Percentiles rank a stretch among this genome's conserved stretches.
phyloP scores from a whole-genome alignment of 2,113 vertebrate species.

The Pleuronectes platessa region DNA sequence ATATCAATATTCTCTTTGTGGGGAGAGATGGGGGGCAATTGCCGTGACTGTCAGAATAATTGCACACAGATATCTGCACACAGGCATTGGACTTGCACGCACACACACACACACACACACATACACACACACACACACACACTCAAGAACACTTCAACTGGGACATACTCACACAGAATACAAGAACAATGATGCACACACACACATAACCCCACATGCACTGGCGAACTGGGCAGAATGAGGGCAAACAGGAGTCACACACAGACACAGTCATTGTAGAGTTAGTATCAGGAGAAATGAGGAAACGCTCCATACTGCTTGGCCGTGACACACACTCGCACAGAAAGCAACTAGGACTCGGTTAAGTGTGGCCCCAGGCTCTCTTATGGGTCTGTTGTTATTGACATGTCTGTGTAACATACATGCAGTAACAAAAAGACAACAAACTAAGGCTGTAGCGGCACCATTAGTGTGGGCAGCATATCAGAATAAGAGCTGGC shows the following conservation, averaged over 20 bases:
- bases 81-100: constrained; percentile 21
- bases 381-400: no score
- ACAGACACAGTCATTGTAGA: constrained; percentile 20
- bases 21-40: constrained; percentile 60
- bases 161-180: constrained; percentile 40
- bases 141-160: constrained; percentile 32
- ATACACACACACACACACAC: constrained; percentile 4
- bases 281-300: constrained; percentile 36
- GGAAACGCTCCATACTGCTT: constrained; percentile 26
- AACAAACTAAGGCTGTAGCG: neutral
- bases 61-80: constrained; percentile 56
- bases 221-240: constrained; percentile 50
- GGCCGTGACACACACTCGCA: constrained; percentile 42
- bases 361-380: constrained; percentile 64
- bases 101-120: constrained; percentile 26
- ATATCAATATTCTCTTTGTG: constrained; percentile 75
- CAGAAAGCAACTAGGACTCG: constrained; percentile 49
- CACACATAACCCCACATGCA: constrained; percentile 5
- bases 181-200: constrained; percentile 30
- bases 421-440: neutral
- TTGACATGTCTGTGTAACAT: neutral
- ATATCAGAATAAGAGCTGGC: neutral
- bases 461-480: neutral
- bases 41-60: constrained; percentile 67
- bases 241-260: constrained; percentile 40